These are phyloP conservation scores for Spisula subtruncata DNA, from an alignment of 2,888 invertebrate species.

Conservation along the genomic window DNA sequence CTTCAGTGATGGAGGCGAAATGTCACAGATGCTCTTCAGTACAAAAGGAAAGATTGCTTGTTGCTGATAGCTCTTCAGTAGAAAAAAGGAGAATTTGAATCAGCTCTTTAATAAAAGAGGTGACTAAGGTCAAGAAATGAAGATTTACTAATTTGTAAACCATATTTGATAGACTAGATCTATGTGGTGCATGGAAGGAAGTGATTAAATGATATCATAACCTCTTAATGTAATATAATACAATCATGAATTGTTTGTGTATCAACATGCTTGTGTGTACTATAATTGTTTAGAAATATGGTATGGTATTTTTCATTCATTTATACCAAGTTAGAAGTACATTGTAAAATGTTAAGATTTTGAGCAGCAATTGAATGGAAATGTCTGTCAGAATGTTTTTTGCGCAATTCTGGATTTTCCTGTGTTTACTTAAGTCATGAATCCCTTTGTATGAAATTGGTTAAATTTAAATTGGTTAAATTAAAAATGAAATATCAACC, in stretches of 20 bases:
- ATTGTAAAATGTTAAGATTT: too few species aligned
- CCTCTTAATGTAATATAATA: not conserved
- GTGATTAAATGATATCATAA: slow-evolving; percentile 18
- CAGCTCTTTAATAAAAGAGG: not conserved
- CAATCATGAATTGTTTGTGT: not conserved
- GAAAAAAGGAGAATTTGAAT: not conserved
- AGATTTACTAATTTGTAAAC: not conserved
- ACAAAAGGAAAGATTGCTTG: not conserved
- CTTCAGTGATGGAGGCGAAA: not conserved
- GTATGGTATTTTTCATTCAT: not conserved
- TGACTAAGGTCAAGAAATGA: not conserved
- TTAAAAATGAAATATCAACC: too few species aligned
- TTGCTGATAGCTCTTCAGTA: not conserved
- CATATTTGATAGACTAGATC: not conserved
- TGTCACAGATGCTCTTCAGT: not conserved
- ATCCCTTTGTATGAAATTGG: too few species aligned
- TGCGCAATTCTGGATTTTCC: too few species aligned
- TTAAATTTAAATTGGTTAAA: too few species aligned
- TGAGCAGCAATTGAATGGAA: too few species aligned
- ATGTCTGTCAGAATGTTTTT: too few species aligned
- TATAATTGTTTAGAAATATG: not conserved
- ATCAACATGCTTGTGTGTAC: not conserved
- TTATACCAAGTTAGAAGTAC: not conserved
- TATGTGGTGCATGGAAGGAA: not conserved
- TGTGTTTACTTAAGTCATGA: too few species aligned